Percentiles rank a stretch among this genome's conserved stretches.
Evolutionary conservation across 2,888 invertebrate species (phyloP).

Genomic region (Coelinius sp.): DNA sequence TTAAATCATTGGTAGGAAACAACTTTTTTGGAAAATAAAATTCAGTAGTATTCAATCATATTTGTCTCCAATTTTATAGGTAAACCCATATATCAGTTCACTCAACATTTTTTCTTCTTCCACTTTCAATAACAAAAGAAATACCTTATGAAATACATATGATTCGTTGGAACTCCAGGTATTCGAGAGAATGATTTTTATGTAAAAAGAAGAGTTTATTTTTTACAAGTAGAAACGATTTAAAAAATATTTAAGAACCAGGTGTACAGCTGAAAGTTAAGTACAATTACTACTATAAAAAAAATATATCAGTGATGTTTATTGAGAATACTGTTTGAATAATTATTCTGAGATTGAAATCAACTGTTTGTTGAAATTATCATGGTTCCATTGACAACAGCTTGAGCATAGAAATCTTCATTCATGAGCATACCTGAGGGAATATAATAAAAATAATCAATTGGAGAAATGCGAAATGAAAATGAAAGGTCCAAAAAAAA

Average conservation of each 20-base stretch:
- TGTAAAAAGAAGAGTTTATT: too few species aligned
- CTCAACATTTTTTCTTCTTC: neutral
- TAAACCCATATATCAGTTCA: neutral
- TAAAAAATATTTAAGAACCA: neutral
- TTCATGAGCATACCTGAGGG: slow-evolving; percentile 62
- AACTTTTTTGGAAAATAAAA: neutral
- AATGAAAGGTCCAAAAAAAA: too few species aligned
- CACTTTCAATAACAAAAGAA: neutral
- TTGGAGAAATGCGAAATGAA: too few species aligned
- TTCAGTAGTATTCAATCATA: neutral
- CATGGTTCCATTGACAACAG: slow-evolving; percentile 32
- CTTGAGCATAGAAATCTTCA: slow-evolving; percentile 50
- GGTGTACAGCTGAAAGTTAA: neutral
- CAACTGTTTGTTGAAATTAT: slow-evolving; percentile 1
- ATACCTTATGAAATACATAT: too few species aligned
- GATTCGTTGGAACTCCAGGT: too few species aligned
- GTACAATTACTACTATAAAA: neutral
- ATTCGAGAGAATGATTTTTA: too few species aligned
- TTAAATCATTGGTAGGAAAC: neutral
- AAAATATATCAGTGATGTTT: neutral
- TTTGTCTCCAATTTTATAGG: neutral
- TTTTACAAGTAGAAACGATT: too few species aligned
- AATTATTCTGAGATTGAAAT: neutral
- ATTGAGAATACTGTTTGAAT: neutral
- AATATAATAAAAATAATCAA: neutral